These are phyloP conservation scores for Caenorhabditis sinica DNA, from an alignment of 2,888 invertebrate genomes.

Conservation along the genomic window DNA sequence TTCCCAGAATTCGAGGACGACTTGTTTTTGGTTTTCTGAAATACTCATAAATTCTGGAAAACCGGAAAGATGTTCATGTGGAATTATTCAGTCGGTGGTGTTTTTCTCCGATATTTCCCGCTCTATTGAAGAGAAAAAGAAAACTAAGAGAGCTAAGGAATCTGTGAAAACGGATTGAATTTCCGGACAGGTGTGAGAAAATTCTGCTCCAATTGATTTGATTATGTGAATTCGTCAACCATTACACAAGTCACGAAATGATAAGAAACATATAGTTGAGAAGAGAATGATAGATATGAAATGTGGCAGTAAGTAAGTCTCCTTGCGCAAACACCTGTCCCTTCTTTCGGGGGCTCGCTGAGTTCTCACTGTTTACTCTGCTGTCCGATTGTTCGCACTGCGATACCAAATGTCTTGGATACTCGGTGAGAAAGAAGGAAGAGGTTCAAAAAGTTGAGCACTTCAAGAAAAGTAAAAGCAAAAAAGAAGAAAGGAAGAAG, in stretches of 20 bases:
- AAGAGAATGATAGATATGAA: conserved; percentile 15
- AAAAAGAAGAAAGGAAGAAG: conserved; percentile 1
- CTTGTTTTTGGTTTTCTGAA: conserved; percentile 7
- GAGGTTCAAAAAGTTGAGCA: conserved; percentile 55
- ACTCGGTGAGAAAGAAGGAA: conserved; percentile 38
- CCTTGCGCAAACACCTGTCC: conserved; percentile 44
- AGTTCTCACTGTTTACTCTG: conserved; percentile 49
- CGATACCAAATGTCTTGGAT: conserved; percentile 42
- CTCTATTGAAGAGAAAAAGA: not conserved
- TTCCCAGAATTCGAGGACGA: conserved; percentile 1
- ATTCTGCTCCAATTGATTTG: not conserved
- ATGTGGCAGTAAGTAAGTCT: conserved; percentile 59
- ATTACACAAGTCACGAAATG: conserved; percentile 41
- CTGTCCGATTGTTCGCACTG: conserved; percentile 58
- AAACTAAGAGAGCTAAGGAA: not conserved
- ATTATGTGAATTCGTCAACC: conserved; percentile 2
- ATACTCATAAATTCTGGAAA: conserved; percentile 32
- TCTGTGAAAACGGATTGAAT: conserved; percentile 19
- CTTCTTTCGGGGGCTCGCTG: conserved; percentile 33
- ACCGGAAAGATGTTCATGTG: conserved; percentile 5
- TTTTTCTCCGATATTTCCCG: conserved; percentile 15
- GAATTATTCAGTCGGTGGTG: conserved; percentile 44
- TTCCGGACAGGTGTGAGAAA: conserved; percentile 32
- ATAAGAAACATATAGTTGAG: conserved; percentile 21
- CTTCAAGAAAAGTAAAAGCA: conserved; percentile 19